phyloP scores from a whole-genome alignment of 2,113 vertebrate genomes.

The Anolis carolinensis region DNA sequence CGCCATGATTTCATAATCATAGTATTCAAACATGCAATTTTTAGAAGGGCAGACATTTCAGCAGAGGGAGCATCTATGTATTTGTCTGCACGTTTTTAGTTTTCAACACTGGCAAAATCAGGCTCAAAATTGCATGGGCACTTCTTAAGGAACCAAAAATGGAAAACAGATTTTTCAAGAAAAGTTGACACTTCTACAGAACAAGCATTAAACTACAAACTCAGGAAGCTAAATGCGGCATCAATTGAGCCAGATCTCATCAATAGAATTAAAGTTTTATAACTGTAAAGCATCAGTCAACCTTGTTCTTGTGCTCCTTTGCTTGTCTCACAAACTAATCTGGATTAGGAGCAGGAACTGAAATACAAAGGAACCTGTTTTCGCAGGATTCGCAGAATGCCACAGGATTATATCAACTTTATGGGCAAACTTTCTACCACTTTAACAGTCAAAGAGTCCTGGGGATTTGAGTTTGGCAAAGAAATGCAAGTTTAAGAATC shows the following conservation, averaged over 20 bases:
- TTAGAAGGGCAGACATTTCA: not conserved
- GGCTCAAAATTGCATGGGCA: too few species aligned
- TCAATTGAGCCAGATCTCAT: not conserved
- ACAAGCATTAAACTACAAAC: not conserved
- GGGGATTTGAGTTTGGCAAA: not conserved
- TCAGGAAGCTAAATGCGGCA: not conserved
- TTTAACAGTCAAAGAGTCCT: not conserved
- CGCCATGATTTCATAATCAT: not conserved
- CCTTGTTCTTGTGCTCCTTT: not conserved
- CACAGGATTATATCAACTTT: not conserved
- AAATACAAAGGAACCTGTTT: not conserved
- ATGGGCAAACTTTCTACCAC: not conserved
- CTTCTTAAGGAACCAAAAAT: not conserved
- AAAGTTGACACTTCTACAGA: not conserved
- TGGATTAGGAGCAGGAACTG: not conserved
- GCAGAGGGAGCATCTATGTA: not conserved
- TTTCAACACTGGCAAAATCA: not conserved
- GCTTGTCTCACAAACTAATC: not conserved
- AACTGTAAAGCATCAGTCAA: not conserved
- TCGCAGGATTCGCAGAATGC: not conserved
- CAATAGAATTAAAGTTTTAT: not conserved
- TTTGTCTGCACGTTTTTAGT: not conserved
- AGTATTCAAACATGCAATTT: not conserved
- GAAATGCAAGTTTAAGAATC: not conserved
- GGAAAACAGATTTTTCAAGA: not conserved